Base-by-base conservation (phyloP, 2,888 invertebrate genomes). In the Luperina nickerlii region DNA sequence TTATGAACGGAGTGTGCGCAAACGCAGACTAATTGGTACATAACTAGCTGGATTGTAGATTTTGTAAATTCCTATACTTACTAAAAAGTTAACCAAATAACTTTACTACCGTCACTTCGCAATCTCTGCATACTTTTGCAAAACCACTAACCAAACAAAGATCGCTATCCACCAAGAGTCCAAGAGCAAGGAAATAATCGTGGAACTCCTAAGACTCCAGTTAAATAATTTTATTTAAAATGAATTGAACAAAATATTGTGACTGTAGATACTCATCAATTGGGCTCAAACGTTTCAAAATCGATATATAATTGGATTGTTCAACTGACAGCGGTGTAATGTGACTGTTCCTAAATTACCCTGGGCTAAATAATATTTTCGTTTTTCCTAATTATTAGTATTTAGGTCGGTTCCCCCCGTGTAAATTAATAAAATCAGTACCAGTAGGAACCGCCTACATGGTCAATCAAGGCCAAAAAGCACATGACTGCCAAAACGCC, bases 401-500 rank as follows among this genome's bases (percentile, higher is more conserved):
- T 32, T 32, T 1, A 32, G 32, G 32, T 32, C 32, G 32, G 32
- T 32, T 32, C 32, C 32, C 32, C 32, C 32, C 32, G 32, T 32
- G 32, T 32, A 32, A 32, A 32, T 32, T 32, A 84, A 79, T 79
- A 70, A 75, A 73, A 32, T 54, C 60, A 65, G 74, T 48, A 76
- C 45, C 11, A 4, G 57, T 60, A 9, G 57, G n/a, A 60, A 81
- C 20, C 68, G 63, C 68, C 69, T 67, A 77, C 86, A 67, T 51
- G 57, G 74, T 74, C 68, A 66, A 68, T 18, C 81, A 81, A 85
- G 85, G 87, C 11, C 76, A 69, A 63, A 63, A 74, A 86, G 68
- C 84, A 87, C 72, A 66, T 83, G 84, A 57, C 65, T 27, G 60
- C 57, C 32, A 48, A 73, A 83, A 73, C 72, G 69, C 38, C 74